Evolutionary conservation across 2,797 vertebrate species (phyloP), one percentile per base, ranked within the genome.

Genomic region (Myotis myotis): DNA sequence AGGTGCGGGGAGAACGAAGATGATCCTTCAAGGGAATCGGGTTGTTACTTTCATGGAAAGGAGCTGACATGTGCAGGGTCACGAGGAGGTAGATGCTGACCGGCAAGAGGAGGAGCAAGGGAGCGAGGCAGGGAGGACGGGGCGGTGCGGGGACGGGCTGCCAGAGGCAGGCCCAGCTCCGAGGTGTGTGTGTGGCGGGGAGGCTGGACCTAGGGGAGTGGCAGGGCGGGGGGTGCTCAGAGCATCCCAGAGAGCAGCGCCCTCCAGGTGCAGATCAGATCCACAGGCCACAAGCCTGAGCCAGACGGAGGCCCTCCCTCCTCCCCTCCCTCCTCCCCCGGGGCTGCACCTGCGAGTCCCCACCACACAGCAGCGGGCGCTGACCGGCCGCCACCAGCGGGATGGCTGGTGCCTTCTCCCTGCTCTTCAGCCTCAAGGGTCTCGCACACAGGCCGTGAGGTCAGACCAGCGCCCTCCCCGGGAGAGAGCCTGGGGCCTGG

Each of bases 281-380:
- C 44, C 62, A 22, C 62, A 30, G 22, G 3, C 17, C 1, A 19
- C 33, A 44, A 8, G 41, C 20, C 72, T 10, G 15, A 11, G 74
- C 3, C 13, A 28, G 51, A 16, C 11, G 25, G 80, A 22, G 9
- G 6, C 57, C 3, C 6, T 2, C 10, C 71, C 36, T 70, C 33
- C 28, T 28, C 47, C 8, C 22, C 53, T 1, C 10, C 71, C 36
- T 68, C 33, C 25, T 28, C 47, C 8, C 20, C 55, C 1, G 55
- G 3, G 55, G 55, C 55, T 57, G 25, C 16, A 7, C 49, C 25
- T 17, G 49, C 33, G 30, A 28, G 60, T 25, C 25, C 76, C 74
- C 16, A 62, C 0, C 2, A 62, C 36, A 72, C 4, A 4, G 64
- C 49, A 10, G 3, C 6, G 44, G 55, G 62, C 0, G 22, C 53